Conservation (phyloP, 37 sponge, comb jelly and placozoan genomes). For the Halichondria panicea region DNA sequence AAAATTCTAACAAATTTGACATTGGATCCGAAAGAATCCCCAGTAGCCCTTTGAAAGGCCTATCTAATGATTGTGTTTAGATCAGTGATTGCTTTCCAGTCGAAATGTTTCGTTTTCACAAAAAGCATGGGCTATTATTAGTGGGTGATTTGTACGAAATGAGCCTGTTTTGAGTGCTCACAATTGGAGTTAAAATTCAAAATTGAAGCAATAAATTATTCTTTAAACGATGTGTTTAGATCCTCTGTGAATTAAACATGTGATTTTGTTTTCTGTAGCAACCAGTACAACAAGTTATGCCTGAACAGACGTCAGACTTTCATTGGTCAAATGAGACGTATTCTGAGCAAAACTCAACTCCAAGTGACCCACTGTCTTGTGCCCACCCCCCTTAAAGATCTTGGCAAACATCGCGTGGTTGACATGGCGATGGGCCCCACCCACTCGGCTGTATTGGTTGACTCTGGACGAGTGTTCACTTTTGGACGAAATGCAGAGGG, state of each 20-base stretch:
- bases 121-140: background rate
- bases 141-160: background rate
- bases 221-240: too few species aligned
- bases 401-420: constrained; percentile 83
- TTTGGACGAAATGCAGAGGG: constrained; percentile 93
- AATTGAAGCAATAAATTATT: too few species aligned
- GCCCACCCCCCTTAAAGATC: constrained; percentile 78
- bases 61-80: too few species aligned
- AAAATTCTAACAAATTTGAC: too few species aligned
- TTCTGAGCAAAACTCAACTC: constrained; percentile 71
- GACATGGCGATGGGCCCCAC: constrained; percentile 88
- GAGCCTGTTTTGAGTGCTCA: too few species aligned
- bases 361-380: constrained; percentile 53
- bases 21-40: too few species aligned
- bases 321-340: constrained; percentile 83
- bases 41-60: too few species aligned
- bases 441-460: constrained; percentile 86
- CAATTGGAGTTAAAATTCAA: too few species aligned
- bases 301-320: constrained; percentile 90
- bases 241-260: background rate
- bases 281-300: constrained; percentile 93
- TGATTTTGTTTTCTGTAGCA: constrained; percentile 42
- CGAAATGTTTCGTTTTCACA: too few species aligned
- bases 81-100: too few species aligned
- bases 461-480: constrained; percentile 80